These are phyloP conservation scores for Petrocephalus sullivani DNA, from an alignment of 2,797 vertebrate genomes.

Conservation along the genomic window DNA sequence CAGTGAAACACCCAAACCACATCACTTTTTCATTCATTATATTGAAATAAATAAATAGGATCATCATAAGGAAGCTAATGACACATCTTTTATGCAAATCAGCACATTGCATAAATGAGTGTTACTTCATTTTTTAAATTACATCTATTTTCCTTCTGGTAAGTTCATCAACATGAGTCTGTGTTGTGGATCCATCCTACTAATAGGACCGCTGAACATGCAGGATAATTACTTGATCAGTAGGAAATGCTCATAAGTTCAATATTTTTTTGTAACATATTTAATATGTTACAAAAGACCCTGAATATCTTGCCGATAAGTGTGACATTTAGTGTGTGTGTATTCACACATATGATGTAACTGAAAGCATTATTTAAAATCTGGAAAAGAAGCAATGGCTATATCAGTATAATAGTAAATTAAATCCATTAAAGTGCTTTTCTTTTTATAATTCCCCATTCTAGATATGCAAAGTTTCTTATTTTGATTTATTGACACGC, in stretches of 20 bases:
- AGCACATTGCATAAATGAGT: conserved; percentile 1
- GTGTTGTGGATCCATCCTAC: not conserved
- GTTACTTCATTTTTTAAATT: not conserved
- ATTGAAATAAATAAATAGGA: conserved; percentile 18
- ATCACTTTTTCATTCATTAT: not conserved
- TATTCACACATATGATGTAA: not conserved
- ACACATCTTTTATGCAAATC: conserved; percentile 20
- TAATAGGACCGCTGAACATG: not conserved
- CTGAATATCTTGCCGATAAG: not conserved
- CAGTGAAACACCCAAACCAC: not conserved
- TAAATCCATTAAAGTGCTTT: not conserved
- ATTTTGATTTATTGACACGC: not conserved
- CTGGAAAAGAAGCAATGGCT: too few relatives aligned
- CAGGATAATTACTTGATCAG: not conserved
- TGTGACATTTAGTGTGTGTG: not conserved
- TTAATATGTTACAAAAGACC: not conserved
- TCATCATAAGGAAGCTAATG: conserved; percentile 9
- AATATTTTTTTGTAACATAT: not conserved
- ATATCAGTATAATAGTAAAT: not conserved
- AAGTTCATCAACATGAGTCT: not conserved
- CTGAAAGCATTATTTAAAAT: not conserved
- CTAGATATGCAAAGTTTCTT: not conserved
- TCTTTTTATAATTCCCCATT: not conserved
- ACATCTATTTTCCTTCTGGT: not conserved
- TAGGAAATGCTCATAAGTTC: too few relatives aligned